Evolutionary conservation across 35 echinoderm and acorn worm genomes (phyloP).

Genomic region (Lytechinus pictus): DNA sequence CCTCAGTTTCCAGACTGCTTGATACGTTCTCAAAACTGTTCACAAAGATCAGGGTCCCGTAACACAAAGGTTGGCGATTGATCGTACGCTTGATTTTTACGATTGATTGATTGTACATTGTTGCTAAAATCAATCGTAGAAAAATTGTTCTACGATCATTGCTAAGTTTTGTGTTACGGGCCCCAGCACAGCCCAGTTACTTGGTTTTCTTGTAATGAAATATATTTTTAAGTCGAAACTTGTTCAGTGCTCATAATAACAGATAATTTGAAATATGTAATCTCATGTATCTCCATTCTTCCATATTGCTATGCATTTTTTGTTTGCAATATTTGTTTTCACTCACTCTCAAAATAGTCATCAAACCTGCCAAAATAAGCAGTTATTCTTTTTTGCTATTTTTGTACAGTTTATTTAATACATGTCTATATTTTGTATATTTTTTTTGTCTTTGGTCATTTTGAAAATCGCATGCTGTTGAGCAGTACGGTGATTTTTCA

Average conservation of each 20-base stretch:
- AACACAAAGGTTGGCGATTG: no score
- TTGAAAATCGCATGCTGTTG: neutral
- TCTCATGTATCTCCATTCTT: slow-evolving; percentile 1
- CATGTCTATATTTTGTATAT: neutral
- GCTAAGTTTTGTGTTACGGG: no score
- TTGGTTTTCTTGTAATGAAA: neutral
- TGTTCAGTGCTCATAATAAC: neutral
- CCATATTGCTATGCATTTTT: neutral
- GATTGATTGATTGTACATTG: no score
- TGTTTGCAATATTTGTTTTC: neutral
- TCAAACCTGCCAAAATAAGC: neutral
- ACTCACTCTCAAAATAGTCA: neutral
- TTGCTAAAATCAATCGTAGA: no score
- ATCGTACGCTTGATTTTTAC: no score
- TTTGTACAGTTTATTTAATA: neutral
- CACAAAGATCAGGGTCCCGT: no score
- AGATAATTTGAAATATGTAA: neutral
- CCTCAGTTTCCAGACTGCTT: no score
- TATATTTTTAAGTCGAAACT: neutral
- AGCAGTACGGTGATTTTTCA: neutral
- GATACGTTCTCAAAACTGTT: no score
- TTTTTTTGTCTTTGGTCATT: neutral
- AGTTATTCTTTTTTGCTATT: neutral
- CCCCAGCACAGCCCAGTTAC: no score
- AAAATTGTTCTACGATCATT: no score